phyloP scores from a whole-genome alignment of 1,140 invertebrate species.

The Drosophila aff. region DNA sequence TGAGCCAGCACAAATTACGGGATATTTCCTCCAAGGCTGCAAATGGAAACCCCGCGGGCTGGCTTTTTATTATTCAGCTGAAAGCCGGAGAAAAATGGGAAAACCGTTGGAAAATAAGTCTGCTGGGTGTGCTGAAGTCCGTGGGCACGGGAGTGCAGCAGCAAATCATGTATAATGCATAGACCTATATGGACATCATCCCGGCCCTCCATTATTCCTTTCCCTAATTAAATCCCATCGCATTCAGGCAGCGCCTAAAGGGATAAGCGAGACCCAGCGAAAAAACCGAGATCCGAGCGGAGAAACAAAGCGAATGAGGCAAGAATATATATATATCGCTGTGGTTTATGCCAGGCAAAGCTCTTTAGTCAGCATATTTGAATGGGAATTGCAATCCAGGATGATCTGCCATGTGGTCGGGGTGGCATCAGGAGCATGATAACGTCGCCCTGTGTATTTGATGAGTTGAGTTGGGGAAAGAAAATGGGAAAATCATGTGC shows the following conservation, averaged over 20 bases:
- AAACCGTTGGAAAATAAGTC: slow-evolving; percentile 32
- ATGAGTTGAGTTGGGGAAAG: slow-evolving; percentile 19
- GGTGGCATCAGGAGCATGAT: slow-evolving; percentile 12
- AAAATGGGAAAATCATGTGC: slow-evolving; percentile 40
- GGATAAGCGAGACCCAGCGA: slow-evolving; percentile 19
- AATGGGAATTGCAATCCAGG: slow-evolving; percentile 53
- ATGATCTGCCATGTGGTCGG: slow-evolving; percentile 24
- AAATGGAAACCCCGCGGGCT: slow-evolving; percentile 43
- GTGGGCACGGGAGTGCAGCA: slow-evolving; percentile 23
- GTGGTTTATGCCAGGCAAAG: slow-evolving; percentile 30
- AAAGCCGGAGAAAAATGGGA: slow-evolving; percentile 11
- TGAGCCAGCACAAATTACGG: slow-evolving; percentile 31
- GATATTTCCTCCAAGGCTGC: slow-evolving; percentile 34
- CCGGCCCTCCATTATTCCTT: slow-evolving; percentile 35
- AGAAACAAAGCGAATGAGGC: slow-evolving; percentile 38
- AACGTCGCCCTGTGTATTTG: slow-evolving; percentile 14
- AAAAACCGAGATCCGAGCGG: background rate
- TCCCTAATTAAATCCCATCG: slow-evolving; percentile 52
- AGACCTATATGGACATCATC: slow-evolving; percentile 36
- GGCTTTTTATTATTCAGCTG: slow-evolving; percentile 43
- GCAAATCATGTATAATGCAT: slow-evolving; percentile 46
- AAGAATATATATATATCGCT: slow-evolving; percentile 32
- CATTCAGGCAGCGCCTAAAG: slow-evolving; percentile 22
- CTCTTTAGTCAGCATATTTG: slow-evolving; percentile 52
- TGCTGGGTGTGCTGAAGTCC: background rate